Evolutionary conservation across 2,888 invertebrate species (phyloP).

Genomic region (Diabrotica balteata): DNA sequence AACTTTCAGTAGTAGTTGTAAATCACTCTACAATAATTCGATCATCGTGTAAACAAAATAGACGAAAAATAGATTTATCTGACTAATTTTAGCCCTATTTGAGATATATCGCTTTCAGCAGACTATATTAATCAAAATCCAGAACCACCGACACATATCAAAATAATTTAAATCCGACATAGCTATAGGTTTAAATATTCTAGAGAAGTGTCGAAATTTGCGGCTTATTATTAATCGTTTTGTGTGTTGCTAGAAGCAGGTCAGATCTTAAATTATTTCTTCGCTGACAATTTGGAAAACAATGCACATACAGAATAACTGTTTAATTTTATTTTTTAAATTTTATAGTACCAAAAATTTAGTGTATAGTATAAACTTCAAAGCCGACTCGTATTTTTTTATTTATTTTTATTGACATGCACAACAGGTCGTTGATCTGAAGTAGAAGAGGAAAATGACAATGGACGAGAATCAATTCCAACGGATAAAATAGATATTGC

Average conservation of each 20-base stretch:
- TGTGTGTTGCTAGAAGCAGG: neutral
- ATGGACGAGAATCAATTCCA: too few relatives aligned
- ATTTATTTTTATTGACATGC: too few relatives aligned
- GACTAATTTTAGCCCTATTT: slow-evolving; percentile 6
- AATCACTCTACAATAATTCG: slow-evolving; percentile 1
- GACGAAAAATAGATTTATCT: neutral
- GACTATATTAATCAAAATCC: neutral
- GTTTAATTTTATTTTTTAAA: too few relatives aligned
- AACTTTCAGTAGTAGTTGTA: neutral
- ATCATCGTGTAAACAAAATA: slow-evolving; percentile 1
- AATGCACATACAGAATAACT: too few relatives aligned
- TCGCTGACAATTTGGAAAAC: too few relatives aligned
- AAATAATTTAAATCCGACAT: slow-evolving; percentile 3
- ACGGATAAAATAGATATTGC: too few relatives aligned
- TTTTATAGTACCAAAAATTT: too few relatives aligned
- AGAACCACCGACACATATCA: slow-evolving; percentile 4
- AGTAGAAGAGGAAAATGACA: too few relatives aligned
- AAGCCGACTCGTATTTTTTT: too few relatives aligned
- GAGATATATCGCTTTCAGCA: slow-evolving; percentile 1
- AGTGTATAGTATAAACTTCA: too few relatives aligned
- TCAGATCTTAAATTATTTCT: too few relatives aligned
- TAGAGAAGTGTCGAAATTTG: neutral
- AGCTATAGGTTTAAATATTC: neutral
- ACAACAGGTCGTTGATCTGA: too few relatives aligned
- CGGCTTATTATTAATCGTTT: slow-evolving; percentile 3